Percentiles rank a stretch among this genome's conserved stretches.
Conservation (phyloP, 2,113 vertebrate genomes). For the Ammodytes dubius region DNA sequence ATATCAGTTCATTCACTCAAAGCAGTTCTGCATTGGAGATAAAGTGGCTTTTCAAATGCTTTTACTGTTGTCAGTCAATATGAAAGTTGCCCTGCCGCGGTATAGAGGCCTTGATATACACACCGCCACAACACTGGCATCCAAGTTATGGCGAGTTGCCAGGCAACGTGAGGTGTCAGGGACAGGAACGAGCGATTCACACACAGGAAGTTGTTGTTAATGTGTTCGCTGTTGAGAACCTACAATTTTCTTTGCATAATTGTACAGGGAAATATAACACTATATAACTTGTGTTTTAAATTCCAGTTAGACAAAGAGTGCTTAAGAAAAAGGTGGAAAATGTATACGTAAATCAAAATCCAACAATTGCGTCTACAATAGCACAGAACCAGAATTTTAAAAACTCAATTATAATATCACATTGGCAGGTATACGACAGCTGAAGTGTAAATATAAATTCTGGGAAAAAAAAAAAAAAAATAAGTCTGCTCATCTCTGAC, state of each 20-base stretch:
- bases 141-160: slow-evolving; percentile 56
- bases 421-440: not conserved
- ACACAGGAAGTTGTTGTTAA: slow-evolving; percentile 44
- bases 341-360: not conserved
- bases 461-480: not conserved
- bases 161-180: slow-evolving; percentile 57
- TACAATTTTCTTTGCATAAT: not conserved
- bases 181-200: slow-evolving; percentile 41
- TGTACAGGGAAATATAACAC: not conserved
- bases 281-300: not conserved
- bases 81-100: not conserved
- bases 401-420: not conserved
- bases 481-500: not conserved
- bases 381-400: not conserved
- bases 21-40: not conserved
- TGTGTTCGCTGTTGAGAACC: slow-evolving; percentile 7
- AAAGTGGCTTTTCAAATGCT: not conserved
- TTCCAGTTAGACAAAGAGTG: not conserved
- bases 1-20: not conserved
- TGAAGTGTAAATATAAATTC: not conserved
- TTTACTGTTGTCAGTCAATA: not conserved
- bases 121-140: slow-evolving; percentile 4
- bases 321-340: not conserved
- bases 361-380: not conserved
- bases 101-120: slow-evolving; percentile 30